phyloP scores from a whole-genome alignment of 2,888 invertebrate species.

The Taenaris catops region DNA sequence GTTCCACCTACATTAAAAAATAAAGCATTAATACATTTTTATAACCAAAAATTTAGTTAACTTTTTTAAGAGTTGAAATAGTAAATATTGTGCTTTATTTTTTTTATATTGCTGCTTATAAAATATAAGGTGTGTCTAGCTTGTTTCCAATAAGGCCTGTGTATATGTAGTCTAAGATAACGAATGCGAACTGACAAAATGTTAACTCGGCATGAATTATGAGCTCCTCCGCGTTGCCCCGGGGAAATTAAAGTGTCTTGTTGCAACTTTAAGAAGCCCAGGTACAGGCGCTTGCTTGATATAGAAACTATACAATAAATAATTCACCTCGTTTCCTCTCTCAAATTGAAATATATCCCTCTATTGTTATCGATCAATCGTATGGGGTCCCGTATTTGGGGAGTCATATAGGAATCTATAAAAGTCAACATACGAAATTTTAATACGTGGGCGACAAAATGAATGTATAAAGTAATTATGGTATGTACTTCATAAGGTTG shows the following conservation, averaged over 20 bases:
- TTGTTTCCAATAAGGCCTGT: not conserved
- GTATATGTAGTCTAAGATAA: constrained; percentile 35
- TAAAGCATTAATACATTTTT: no score
- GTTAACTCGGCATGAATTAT: constrained; percentile 76
- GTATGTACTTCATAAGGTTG: no score
- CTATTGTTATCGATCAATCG: constrained; percentile 25
- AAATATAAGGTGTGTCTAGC: no score
- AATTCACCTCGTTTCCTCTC: constrained; percentile 51
- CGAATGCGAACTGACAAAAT: constrained; percentile 75
- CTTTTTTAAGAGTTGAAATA: no score
- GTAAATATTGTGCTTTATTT: no score
- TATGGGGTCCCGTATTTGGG: constrained; percentile 14
- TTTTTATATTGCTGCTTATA: no score
- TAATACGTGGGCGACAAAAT: no score
- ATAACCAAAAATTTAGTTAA: no score
- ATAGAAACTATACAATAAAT: constrained; percentile 43
- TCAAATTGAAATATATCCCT: constrained; percentile 41
- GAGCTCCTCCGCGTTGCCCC: constrained; percentile 51
- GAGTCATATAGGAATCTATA: no score
- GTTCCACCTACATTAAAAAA: no score
- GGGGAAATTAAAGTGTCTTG: constrained; percentile 78
- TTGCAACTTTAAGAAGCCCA: constrained; percentile 67
- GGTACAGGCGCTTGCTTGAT: constrained; percentile 49
- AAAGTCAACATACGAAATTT: no score
- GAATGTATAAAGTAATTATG: no score